Evolutionary conservation across 2,113 vertebrate genomes (phyloP).

Genomic region (Salvelinus fontinalis): DNA sequence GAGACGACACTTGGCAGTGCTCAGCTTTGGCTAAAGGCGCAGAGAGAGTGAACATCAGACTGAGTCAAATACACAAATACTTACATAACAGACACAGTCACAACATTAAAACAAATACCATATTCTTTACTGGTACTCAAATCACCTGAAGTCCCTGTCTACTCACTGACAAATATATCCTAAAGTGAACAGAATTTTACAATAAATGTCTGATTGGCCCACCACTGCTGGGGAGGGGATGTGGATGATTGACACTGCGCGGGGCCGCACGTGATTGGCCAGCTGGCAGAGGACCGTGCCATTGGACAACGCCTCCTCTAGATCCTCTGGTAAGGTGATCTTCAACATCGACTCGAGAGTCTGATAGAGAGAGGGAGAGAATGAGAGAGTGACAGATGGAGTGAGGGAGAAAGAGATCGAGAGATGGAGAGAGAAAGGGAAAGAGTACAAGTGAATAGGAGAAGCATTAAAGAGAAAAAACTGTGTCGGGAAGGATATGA

Average conservation of each 20-base stretch:
- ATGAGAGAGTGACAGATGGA: not conserved
- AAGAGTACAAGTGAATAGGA: not conserved
- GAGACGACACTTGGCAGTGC: conserved; percentile 79
- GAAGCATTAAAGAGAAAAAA: not conserved
- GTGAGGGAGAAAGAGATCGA: not conserved
- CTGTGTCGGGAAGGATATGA: not conserved
- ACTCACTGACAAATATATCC: not conserved
- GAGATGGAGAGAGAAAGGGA: not conserved
- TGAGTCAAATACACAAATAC: not conserved
- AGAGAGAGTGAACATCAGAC: not conserved
- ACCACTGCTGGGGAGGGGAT: conserved; percentile 91
- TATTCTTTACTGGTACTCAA: not conserved
- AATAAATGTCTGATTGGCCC: conserved; percentile 44
- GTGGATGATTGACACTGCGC: conserved; percentile 84
- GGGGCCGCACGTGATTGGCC: conserved; percentile 81
- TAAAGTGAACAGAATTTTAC: not conserved
- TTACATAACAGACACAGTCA: too few relatives aligned
- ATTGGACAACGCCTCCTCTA: conserved; percentile 78
- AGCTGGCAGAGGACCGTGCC: conserved; percentile 87
- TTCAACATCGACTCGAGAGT: conserved; percentile 79
- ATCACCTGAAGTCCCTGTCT: not conserved
- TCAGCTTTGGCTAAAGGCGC: conserved; percentile 82
- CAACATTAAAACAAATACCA: too few relatives aligned
- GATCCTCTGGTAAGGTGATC: conserved; percentile 74
- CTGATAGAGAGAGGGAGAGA: conserved; percentile 48